Conservation (phyloP, 2,797 vertebrate species). For the Cuculus canorus region DNA sequence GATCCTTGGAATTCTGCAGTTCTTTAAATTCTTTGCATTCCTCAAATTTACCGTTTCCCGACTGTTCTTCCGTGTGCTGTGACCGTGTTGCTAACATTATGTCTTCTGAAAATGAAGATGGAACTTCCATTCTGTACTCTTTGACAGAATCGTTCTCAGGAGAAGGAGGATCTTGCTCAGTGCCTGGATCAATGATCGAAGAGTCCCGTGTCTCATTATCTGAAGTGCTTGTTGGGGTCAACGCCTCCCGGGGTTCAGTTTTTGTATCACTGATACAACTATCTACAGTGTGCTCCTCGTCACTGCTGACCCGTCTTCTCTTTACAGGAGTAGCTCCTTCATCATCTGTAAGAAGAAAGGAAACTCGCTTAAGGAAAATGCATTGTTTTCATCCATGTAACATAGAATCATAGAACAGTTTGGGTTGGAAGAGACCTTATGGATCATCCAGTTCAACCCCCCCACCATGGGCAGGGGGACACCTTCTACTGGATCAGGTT, state of each 20-base stretch:
- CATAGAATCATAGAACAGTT: too few relatives aligned
- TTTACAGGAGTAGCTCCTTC: constrained; percentile 95
- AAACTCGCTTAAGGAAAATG: background rate
- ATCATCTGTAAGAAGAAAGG: constrained; percentile 80
- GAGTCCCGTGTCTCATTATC: constrained; percentile 98
- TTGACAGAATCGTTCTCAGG: constrained; percentile 85
- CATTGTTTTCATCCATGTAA: background rate
- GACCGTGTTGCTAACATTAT: constrained; percentile 38
- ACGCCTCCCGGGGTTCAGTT: constrained; percentile 86
- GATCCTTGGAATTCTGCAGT: constrained; percentile 80
- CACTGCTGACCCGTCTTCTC: constrained; percentile 90
- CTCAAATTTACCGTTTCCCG: constrained; percentile 63
- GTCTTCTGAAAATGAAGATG: constrained; percentile 82
- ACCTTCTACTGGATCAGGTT: too few relatives aligned
- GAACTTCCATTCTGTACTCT: constrained; percentile 91
- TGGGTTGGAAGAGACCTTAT: too few relatives aligned
- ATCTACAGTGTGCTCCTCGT: constrained; percentile 83
- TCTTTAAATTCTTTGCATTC: constrained; percentile 83
- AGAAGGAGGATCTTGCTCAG: constrained; percentile 94
- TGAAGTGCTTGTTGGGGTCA: constrained; percentile 92
- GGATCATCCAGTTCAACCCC: too few relatives aligned
- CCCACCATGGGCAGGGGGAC: too few relatives aligned
- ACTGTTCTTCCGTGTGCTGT: constrained; percentile 79
- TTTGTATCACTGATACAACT: constrained; percentile 79
- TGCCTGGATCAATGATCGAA: constrained; percentile 95